A percentile compares a stretch with the other conserved stretches of the same genome.
phyloP scores from a whole-genome alignment of 2,888 invertebrate species.

The Drepana falcataria region DNA sequence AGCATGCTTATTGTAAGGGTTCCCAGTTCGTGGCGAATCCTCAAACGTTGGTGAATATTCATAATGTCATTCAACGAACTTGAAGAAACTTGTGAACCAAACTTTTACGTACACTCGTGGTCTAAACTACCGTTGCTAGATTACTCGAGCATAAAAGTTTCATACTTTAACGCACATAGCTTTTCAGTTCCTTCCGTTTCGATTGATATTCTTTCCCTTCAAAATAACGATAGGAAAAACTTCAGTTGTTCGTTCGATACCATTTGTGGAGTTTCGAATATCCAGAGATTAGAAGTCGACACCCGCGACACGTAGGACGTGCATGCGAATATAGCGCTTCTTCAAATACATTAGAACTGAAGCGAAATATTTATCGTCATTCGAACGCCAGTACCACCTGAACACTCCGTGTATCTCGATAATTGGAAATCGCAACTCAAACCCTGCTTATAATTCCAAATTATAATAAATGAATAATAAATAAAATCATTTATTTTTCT shows the following conservation, averaged over 20 bases:
- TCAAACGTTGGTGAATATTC: constrained; percentile 61
- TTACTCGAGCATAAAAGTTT: constrained; percentile 17
- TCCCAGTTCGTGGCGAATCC: constrained; percentile 45
- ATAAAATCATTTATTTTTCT: no score
- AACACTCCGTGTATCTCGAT: constrained; percentile 45
- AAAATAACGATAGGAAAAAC: constrained; percentile 18
- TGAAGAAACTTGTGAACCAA: constrained; percentile 36
- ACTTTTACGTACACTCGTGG: constrained; percentile 36
- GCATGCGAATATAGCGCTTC: constrained; percentile 21
- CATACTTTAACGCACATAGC: constrained; percentile 16
- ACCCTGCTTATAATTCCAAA: constrained; percentile 36
- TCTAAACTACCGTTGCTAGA: constrained; percentile 26
- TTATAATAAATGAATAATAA: no score
- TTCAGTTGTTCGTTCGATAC: constrained; percentile 24
- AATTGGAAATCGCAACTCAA: constrained; percentile 48
- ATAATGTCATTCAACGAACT: constrained; percentile 47
- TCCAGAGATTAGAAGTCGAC: constrained; percentile 30
- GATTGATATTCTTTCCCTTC: constrained; percentile 16
- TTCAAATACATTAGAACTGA: constrained; percentile 24
- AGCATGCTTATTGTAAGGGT: constrained; percentile 49
- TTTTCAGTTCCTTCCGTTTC: constrained; percentile 24
- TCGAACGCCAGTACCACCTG: constrained; percentile 38
- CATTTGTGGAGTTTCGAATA: constrained; percentile 35
- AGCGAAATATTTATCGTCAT: constrained; percentile 44
- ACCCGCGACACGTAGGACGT: constrained; percentile 19